A percentile compares a stretch with the other conserved stretches of the same genome.
These are phyloP conservation scores for Mesorhabditis spiculigera DNA, from an alignment of 2,888 invertebrate genomes.

Conservation along the genomic window DNA sequence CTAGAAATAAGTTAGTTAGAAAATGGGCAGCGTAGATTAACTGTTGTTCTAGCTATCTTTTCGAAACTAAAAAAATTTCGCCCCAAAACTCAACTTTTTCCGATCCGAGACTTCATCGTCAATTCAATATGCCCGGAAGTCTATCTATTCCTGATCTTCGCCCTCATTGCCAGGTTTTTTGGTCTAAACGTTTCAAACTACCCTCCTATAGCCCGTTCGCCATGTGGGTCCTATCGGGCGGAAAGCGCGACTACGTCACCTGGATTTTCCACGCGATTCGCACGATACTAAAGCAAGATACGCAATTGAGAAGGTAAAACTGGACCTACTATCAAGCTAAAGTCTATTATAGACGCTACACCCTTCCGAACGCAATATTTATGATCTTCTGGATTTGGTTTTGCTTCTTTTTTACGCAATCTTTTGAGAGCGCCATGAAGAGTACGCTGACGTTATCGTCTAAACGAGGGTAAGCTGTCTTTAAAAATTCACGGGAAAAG, in stretches of 20 bases:
- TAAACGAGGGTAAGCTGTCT: neutral
- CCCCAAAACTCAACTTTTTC: neutral
- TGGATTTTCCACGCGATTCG: neutral
- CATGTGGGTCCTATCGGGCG: neutral
- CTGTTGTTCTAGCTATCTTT: too few species aligned
- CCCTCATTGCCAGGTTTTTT: neutral
- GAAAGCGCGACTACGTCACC: neutral
- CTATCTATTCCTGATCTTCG: neutral
- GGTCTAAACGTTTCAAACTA: neutral
- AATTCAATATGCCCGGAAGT: constrained; percentile 1
- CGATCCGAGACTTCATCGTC: neutral
- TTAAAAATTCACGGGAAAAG: too few species aligned
- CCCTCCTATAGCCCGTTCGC: neutral
- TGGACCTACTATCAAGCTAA: neutral
- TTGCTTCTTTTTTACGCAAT: constrained; percentile 1
- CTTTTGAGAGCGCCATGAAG: constrained; percentile 1
- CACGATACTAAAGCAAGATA: neutral
- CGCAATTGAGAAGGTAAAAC: neutral
- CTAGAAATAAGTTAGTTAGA: too few species aligned
- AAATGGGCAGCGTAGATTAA: too few species aligned
- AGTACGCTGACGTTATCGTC: constrained; percentile 4
- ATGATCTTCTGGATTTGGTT: constrained; percentile 1
- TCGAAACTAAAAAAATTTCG: too few species aligned
- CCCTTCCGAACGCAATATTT: neutral
- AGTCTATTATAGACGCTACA: neutral